Percentiles rank a stretch among this genome's conserved stretches.
Evolutionary conservation across 2,888 invertebrate genomes (phyloP).

Genomic region (Acrocyrtus sp.): DNA sequence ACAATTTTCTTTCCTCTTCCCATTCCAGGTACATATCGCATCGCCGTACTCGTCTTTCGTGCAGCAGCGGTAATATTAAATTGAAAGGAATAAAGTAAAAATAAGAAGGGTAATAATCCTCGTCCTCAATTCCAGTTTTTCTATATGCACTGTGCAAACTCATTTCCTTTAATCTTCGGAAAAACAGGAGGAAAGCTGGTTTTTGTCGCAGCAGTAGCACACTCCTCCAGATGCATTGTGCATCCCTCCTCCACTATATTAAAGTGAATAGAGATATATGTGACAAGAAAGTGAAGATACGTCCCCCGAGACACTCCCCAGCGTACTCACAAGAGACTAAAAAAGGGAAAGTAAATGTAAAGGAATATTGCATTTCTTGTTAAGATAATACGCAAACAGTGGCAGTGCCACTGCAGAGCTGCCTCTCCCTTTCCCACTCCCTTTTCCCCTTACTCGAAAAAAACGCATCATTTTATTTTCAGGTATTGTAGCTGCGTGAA

Average conservation of each 20-base stretch:
- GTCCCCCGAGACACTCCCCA: constrained; percentile 48
- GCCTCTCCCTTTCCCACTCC: too few species aligned
- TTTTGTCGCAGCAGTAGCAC: background rate
- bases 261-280: constrained; percentile 58
- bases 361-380: too few species aligned
- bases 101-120: too few species aligned
- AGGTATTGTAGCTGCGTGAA: too few species aligned
- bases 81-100: too few species aligned
- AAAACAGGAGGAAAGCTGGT: background rate
- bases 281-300: constrained; percentile 48
- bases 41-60: background rate
- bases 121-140: background rate
- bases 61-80: too few species aligned
- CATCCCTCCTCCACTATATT: constrained; percentile 9
- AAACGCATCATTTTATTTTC: too few species aligned
- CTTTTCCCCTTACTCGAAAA: too few species aligned
- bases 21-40: background rate
- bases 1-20: background rate
- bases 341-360: too few species aligned
- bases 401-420: too few species aligned
- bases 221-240: constrained; percentile 9
- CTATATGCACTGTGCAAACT: background rate
- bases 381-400: too few species aligned
- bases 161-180: constrained; percentile 28
- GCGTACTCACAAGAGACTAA: too few species aligned